Conservation (phyloP, 2,797 vertebrate genomes). For the Crocodylus rhombifer region DNA sequence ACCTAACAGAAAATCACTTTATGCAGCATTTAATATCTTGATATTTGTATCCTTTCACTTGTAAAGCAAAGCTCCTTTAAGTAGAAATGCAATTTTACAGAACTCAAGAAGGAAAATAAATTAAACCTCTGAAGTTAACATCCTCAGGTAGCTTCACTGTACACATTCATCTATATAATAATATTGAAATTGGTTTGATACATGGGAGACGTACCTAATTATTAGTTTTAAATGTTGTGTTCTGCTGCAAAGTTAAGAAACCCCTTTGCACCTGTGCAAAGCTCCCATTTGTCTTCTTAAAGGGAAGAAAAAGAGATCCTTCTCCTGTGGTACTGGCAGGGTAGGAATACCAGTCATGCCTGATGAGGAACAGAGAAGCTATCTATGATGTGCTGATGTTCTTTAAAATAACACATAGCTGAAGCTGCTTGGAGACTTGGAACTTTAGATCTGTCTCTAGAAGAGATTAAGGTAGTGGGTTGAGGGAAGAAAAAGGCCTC, state of each 20-base stretch:
- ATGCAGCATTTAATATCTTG: neutral
- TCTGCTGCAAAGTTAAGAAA: too few relatives aligned
- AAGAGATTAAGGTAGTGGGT: neutral
- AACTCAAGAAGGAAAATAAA: neutral
- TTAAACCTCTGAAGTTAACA: neutral
- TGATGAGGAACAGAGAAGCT: neutral
- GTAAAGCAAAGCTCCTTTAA: neutral
- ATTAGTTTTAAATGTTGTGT: too few relatives aligned
- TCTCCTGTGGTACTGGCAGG: neutral
- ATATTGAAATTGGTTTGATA: neutral
- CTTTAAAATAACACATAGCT: neutral
- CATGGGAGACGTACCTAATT: neutral
- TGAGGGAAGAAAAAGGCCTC: slow-evolving; percentile 22
- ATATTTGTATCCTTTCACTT: neutral
- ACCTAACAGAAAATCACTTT: neutral
- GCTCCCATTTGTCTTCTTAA: neutral
- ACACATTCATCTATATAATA: neutral
- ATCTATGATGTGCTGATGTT: neutral
- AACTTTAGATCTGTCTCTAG: neutral
- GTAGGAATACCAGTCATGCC: neutral
- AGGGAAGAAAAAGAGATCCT: neutral
- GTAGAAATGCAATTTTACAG: neutral
- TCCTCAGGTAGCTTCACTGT: neutral
- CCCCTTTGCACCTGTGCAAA: too few relatives aligned
- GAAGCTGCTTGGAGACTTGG: neutral